Evolutionary conservation across 2,888 invertebrate species (phyloP), one percentile per base, ranked within the genome.

Genomic region (Andrena haemorrhoa): DNA sequence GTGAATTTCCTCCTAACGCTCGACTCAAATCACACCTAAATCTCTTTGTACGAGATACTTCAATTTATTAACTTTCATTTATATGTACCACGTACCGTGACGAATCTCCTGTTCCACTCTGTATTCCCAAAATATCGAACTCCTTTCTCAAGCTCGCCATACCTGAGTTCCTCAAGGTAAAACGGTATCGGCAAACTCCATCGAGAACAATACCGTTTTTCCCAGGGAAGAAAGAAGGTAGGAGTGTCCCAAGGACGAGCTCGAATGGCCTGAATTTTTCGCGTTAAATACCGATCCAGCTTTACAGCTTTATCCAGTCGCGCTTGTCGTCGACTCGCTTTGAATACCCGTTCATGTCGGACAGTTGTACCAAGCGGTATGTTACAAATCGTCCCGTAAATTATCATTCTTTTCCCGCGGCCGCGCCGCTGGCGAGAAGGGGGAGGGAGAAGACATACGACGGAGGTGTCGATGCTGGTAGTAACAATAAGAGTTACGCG

Each of bases 331-430:
- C 60, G 20, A 53, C 23, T 65, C 49, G 31, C 68, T 41, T 61
- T 53, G 63, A 53, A 68, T 82, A 64, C 56, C 68, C 47, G 72
- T 8, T 60, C 64, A 29, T 49, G 23, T 49, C 31, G 65, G 49
- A 47, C 66, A 61, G 49, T 53, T 53, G 35, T 58, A 61, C 41
- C 63, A 16, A 58, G 51, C 63, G 56, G 64, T 76, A 60, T 63
- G 49, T 82, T 76, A 65, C 76, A 82, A 82, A 82, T 82, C 47
- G 82, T 72, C 71, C 72, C 64, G 65, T 76, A 70, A 83, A 74
- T 83, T 74, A 74, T 56, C 58, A 73, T 64, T 70, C 72, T 53
- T 72, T 71, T 51, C 70, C 49, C 47, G 35, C 58, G 26, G 10
- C 29, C 64, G 33, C 69, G 56, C 23, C 56, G 58, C 70, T 26